These are phyloP conservation scores for Leucosticte australis DNA, from an alignment of 2,113 vertebrate species.

Conservation along the genomic window DNA sequence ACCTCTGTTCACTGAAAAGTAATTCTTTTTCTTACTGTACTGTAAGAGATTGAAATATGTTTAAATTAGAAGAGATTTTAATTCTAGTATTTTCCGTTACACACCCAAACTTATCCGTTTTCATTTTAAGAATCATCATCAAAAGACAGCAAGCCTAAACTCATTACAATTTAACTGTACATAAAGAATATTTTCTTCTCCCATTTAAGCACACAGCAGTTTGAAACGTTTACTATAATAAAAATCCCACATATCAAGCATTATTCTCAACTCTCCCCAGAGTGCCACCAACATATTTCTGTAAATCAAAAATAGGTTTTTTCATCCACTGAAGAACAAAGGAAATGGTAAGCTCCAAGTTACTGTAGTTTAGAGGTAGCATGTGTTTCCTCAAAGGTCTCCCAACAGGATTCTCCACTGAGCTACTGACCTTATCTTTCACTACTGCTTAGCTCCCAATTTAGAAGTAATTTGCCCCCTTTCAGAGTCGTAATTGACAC, in stretches of 20 bases:
- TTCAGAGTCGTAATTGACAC: neutral
- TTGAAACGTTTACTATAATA: neutral
- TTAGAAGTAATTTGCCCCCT: neutral
- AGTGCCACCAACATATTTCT: neutral
- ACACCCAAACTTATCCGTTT: neutral
- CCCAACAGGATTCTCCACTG: neutral
- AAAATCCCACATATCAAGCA: neutral
- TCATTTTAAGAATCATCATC: neutral
- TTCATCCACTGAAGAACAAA: neutral
- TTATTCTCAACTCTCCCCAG: neutral
- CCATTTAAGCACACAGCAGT: neutral
- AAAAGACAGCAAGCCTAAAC: neutral
- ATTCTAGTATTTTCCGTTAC: neutral
- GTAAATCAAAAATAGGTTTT: neutral
- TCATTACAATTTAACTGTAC: neutral
- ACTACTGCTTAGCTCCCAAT: neutral
- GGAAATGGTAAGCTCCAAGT: neutral
- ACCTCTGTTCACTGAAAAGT: neutral
- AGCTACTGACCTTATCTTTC: neutral
- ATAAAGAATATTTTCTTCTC: neutral
- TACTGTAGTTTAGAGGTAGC: neutral
- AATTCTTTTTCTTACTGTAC: constrained; percentile 39
- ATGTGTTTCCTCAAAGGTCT: neutral
- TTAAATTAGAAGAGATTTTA: constrained; percentile 54
- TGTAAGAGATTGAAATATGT: neutral